Evolutionary conservation across 2,113 vertebrate species (phyloP).

Genomic region (Malurus melanocephalus): DNA sequence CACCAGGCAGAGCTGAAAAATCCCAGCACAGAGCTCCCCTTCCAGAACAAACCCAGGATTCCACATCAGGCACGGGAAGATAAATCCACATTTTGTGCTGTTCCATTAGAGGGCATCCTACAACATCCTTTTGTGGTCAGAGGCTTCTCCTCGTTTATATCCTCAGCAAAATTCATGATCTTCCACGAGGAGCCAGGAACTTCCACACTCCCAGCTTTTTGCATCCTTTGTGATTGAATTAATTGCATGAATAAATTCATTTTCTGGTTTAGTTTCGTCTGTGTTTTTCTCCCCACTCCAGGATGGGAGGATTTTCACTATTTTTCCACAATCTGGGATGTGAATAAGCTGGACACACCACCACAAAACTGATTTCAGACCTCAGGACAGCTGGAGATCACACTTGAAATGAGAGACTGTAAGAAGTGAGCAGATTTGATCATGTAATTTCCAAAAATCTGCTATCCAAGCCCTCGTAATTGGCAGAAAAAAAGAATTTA

Average conservation of each 20-base stretch:
- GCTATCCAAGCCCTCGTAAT: too few relatives aligned
- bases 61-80: neutral
- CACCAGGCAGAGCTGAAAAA: too few relatives aligned
- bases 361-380: neutral
- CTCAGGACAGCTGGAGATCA: neutral
- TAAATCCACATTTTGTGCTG: neutral
- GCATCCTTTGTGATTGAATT: neutral
- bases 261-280: neutral
- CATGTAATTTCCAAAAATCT: too few relatives aligned
- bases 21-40: neutral
- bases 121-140: slow-evolving; percentile 28
- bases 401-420: neutral
- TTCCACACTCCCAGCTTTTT: neutral
- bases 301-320: neutral
- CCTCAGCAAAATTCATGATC: neutral
- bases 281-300: neutral
- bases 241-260: fast-evolving
- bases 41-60: neutral
- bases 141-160: neutral
- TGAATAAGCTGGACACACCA: neutral
- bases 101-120: slow-evolving; percentile 63
- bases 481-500: too few relatives aligned
- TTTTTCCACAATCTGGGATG: neutral
- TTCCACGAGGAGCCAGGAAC: neutral
- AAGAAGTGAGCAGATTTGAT: neutral